Percentiles rank a stretch among this genome's conserved stretches.
These are phyloP conservation scores for Sarotherodon lohbergeri DNA, from an alignment of 2,113 vertebrate species.

Conservation along the genomic window DNA sequence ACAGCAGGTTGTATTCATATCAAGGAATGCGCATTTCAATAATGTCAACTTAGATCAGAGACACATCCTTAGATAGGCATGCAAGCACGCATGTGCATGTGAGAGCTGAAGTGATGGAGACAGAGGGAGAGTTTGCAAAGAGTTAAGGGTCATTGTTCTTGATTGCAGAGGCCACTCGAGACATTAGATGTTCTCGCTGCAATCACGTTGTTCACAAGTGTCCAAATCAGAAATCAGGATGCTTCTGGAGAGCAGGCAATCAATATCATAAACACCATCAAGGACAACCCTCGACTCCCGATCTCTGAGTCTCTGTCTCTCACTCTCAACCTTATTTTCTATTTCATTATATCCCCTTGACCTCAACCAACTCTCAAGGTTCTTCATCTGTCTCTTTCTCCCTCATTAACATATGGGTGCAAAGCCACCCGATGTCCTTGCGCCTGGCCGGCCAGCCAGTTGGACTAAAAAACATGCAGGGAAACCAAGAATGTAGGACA, in stretches of 20 bases:
- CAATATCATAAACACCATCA: constrained; percentile 54
- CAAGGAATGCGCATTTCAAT: not conserved
- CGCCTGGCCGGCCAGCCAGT: not conserved
- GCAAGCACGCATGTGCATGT: not conserved
- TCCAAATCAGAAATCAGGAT: constrained; percentile 56
- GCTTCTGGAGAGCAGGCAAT: constrained; percentile 44
- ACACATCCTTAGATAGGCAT: not conserved
- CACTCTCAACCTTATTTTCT: constrained; percentile 21
- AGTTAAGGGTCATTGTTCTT: constrained; percentile 49
- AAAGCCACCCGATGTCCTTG: not conserved
- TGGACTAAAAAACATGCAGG: not conserved
- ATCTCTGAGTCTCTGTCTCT: not conserved
- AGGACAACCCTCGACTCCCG: constrained; percentile 7
- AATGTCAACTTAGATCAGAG: not conserved
- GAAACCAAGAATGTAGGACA: not conserved
- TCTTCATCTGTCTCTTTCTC: not conserved
- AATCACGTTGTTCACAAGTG: constrained; percentile 56
- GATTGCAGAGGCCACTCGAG: constrained; percentile 60
- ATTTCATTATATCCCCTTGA: constrained; percentile 39
- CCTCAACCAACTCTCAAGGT: not conserved
- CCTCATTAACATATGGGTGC: constrained; percentile 7
- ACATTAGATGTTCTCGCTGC: constrained; percentile 43
- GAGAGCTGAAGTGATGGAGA: not conserved
- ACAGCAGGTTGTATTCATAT: not conserved
- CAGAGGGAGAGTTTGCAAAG: not conserved